These are phyloP conservation scores for Pimpla rufipes DNA, from an alignment of 2,888 invertebrate species.

Conservation along the genomic window DNA sequence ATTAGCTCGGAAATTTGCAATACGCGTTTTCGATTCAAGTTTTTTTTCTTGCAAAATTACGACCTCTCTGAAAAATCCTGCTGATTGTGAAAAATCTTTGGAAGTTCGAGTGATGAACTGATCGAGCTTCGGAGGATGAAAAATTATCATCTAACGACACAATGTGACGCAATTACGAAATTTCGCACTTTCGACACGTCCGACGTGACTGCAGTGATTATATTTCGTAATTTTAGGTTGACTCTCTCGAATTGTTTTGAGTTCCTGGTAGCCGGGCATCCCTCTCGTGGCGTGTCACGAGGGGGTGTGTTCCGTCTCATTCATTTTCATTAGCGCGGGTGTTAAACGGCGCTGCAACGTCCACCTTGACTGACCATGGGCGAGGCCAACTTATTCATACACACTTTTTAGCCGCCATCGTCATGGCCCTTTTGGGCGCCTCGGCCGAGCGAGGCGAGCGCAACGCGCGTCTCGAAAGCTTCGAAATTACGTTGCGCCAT, in stretches of 20 bases:
- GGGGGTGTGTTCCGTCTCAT: constrained; percentile 75
- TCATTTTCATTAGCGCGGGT: constrained; percentile 74
- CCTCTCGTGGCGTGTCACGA: constrained; percentile 61
- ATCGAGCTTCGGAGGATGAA: background rate
- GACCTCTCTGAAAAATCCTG: background rate
- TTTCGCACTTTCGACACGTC: background rate
- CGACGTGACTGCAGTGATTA: background rate
- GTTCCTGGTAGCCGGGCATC: constrained; percentile 59
- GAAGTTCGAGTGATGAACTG: background rate
- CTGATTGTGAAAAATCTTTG: background rate
- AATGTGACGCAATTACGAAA: background rate
- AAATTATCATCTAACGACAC: background rate
- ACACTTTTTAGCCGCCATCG: constrained; percentile 55
- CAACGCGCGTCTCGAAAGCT: constrained; percentile 37
- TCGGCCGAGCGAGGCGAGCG: constrained; percentile 10
- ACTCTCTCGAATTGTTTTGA: background rate
- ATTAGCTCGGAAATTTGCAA: no score
- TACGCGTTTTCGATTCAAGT: no score
- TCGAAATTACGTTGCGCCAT: constrained; percentile 54
- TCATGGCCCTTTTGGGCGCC: constrained; percentile 25
- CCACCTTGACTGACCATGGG: constrained; percentile 51
- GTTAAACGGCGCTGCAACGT: constrained; percentile 30
- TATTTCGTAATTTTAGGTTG: background rate
- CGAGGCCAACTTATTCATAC: constrained; percentile 53
- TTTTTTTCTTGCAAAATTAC: background rate